Conservation (phyloP, 1,140 invertebrate species). For the Mycetomoellerius zeteki region DNA sequence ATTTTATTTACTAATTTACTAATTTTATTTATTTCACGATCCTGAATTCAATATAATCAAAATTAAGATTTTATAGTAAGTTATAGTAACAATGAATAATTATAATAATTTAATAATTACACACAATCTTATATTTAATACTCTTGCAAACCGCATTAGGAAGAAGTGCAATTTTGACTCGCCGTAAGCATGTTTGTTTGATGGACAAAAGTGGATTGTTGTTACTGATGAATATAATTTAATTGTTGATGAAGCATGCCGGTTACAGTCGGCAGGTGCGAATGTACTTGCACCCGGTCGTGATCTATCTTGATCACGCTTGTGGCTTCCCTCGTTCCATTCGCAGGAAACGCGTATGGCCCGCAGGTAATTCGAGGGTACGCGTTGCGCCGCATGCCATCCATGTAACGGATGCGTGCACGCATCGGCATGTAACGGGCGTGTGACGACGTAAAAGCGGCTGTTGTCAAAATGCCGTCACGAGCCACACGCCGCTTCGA, state of each 20-base stretch:
- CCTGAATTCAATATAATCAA: background rate
- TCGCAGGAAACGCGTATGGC: conserved; percentile 31
- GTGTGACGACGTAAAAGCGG: conserved; percentile 59
- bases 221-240: conserved; percentile 7
- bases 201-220: background rate
- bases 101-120: background rate
- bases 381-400: conserved; percentile 26
- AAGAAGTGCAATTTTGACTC: background rate
- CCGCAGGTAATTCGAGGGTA: conserved; percentile 36
- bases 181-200: background rate
- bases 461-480: conserved; percentile 66
- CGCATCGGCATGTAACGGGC: conserved; percentile 28
- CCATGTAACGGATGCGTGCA: conserved; percentile 50
- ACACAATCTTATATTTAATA: background rate
- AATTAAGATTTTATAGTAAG: background rate
- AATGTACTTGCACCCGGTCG: conserved; percentile 38
- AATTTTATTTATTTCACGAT: background rate
- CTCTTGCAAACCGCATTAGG: background rate
- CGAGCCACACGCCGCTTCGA: conserved; percentile 11
- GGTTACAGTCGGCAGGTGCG: conserved; percentile 29
- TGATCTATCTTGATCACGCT: conserved; percentile 45
- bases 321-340: conserved; percentile 16
- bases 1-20: too few relatives aligned
- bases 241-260: conserved; percentile 11
- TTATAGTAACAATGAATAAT: background rate